phyloP scores from a whole-genome alignment of 1,140 invertebrate genomes.

The Apis mellifera region Amel_HAv3.1 CM009934.2:6744001-6744500 shows the following conservation, averaged over 20 bases:
- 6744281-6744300: neutral
- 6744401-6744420: neutral
- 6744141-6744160: neutral
- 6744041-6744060: neutral
- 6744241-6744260: neutral
- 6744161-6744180: neutral
- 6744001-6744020: neutral
- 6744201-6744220: neutral
- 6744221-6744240: neutral
- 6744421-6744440: constrained; percentile 28
- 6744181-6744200: neutral
- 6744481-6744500: neutral
- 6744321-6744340: neutral
- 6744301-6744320: neutral
- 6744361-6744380: constrained; percentile 32
- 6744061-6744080: too few relatives aligned
- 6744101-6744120: too few relatives aligned
- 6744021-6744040: too few relatives aligned
- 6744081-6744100: neutral
- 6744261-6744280: too few relatives aligned
- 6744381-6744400: neutral
- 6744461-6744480: neutral
- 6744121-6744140: neutral
- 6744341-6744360: constrained; percentile 26
- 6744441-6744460: neutral